Percentiles rank a stretch among this genome's conserved stretches.
phyloP scores from a whole-genome alignment of 2,888 invertebrate species.

The Eurois occulta region DNA sequence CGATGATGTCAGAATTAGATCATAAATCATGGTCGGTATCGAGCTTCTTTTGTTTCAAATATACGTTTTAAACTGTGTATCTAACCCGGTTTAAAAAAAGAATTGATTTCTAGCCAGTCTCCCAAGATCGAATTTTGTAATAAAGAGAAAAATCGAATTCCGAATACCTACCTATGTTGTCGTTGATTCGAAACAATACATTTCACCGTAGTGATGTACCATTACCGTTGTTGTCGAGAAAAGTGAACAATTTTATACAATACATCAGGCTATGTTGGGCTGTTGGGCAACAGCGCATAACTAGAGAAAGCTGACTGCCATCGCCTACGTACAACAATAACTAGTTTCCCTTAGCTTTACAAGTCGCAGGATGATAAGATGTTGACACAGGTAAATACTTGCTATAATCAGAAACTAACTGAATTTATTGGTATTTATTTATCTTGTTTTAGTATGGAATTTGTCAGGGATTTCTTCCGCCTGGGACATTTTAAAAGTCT shows the following conservation, averaged over 20 bases:
- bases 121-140: not conserved
- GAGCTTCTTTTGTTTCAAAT: not conserved
- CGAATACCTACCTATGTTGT: not conserved
- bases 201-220: slow-evolving; percentile 32
- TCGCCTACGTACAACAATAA: slow-evolving; percentile 66
- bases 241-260: slow-evolving; percentile 52
- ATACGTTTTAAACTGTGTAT: not conserved
- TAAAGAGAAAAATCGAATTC: not conserved
- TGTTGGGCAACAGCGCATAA: slow-evolving; percentile 51
- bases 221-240: slow-evolving; percentile 33
- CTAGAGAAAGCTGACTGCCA: slow-evolving; percentile 60
- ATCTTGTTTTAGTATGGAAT: slow-evolving; percentile 4
- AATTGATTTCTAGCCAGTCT: not conserved
- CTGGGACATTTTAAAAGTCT: not conserved
- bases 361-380: slow-evolving; percentile 56
- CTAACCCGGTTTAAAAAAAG: not conserved
- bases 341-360: slow-evolving; percentile 54
- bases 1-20: slow-evolving; percentile 51
- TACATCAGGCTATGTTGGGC: slow-evolving; percentile 52
- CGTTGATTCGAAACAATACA: slow-evolving; percentile 29
- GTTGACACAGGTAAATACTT: slow-evolving; percentile 47
- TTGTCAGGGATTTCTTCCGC: not conserved
- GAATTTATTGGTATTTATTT: slow-evolving; percentile 19
- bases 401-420: slow-evolving; percentile 23
- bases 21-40: slow-evolving; percentile 9